These are phyloP conservation scores for Scarus forsteni DNA, from an alignment of 2,797 vertebrate species.

Conservation along the genomic window DNA sequence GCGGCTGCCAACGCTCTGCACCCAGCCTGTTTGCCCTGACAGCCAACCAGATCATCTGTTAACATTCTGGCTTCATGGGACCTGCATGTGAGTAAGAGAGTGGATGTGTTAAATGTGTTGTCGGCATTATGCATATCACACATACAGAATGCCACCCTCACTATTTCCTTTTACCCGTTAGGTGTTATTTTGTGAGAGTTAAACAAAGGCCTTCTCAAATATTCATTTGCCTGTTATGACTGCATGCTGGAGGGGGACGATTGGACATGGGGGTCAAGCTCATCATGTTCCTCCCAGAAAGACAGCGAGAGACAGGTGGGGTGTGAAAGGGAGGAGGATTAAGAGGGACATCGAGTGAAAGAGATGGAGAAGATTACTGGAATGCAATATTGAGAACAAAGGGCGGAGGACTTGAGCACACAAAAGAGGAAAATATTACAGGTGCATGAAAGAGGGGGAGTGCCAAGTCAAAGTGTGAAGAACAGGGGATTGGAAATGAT, in stretches of 20 bases:
- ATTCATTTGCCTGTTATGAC: constrained; percentile 16
- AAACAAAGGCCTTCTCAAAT: constrained; percentile 1
- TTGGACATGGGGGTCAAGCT: constrained; percentile 5
- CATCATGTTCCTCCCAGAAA: constrained; percentile 11
- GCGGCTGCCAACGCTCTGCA: constrained; percentile 62
- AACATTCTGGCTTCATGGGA: constrained; percentile 54
- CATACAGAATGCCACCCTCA: background rate
- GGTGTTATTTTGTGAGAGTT: constrained; percentile 2
- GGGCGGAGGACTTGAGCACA: constrained; percentile 14
- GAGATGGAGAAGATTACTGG: constrained; percentile 28
- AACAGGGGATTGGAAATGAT: constrained; percentile 8
- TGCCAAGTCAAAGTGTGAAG: constrained; percentile 25
- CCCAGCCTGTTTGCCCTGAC: constrained; percentile 67
- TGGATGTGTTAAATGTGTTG: constrained; percentile 5
- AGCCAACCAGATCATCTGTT: constrained; percentile 67
- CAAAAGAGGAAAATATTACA: constrained; percentile 19
- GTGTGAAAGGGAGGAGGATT: constrained; percentile 25
- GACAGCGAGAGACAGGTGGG: constrained; percentile 12
- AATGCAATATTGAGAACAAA: constrained; percentile 37
- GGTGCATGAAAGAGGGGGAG: background rate
- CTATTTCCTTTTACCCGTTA: constrained; percentile 1
- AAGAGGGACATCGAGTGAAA: constrained; percentile 13
- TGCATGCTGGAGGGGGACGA: constrained; percentile 1
- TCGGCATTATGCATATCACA: background rate
- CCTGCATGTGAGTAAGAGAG: constrained; percentile 10